Conservation (phyloP, 2,113 vertebrate species). For the Hippopotamus amphibius region DNA sequence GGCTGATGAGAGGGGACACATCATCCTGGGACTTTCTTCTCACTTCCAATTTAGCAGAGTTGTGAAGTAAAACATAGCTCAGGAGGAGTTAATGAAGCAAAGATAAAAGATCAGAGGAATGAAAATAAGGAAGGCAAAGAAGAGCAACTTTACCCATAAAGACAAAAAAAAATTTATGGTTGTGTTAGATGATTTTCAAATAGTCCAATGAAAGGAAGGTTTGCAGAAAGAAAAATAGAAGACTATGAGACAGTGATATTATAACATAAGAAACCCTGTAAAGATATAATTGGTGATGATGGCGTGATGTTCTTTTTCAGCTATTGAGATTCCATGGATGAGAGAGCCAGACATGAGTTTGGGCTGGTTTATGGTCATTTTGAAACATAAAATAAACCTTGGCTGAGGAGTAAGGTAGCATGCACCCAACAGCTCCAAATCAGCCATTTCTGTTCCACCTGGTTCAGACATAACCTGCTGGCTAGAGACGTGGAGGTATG, state of each 20-base stretch:
- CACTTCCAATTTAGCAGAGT: neutral
- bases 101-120: neutral
- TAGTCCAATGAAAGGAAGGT: neutral
- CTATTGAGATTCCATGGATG: neutral
- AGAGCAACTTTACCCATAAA: neutral
- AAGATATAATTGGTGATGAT: neutral
- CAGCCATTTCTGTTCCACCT: neutral
- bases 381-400: neutral
- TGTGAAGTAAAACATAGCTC: neutral
- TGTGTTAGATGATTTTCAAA: neutral
- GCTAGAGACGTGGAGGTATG: fast-evolving
- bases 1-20: fast-evolving
- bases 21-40: neutral
- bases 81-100: neutral
- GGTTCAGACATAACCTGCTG: neutral
- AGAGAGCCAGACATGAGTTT: neutral
- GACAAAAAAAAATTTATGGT: neutral
- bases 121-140: neutral
- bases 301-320: neutral
- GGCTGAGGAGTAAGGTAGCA: neutral
- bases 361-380: neutral
- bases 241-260: neutral
- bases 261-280: neutral
- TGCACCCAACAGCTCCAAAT: neutral
- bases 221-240: neutral